Evolutionary conservation across 2,113 vertebrate species (phyloP), one percentile per base, ranked within the genome.

Genomic region (Desmodus rotundus): DNA sequence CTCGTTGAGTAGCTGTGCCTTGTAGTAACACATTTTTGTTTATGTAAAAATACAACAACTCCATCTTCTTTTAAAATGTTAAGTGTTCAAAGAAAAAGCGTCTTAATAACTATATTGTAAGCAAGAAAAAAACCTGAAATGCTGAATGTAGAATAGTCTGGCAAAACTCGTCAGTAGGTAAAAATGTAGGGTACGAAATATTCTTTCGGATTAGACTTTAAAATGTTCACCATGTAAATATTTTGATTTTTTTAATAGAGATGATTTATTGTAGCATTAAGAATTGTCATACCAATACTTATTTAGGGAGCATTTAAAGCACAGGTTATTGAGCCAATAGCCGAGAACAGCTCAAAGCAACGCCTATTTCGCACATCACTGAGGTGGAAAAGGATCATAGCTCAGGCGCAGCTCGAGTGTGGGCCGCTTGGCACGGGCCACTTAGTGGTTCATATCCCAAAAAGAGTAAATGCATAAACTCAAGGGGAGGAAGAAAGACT

Each of bases 161-260:
- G 83, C n/a, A 96, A 12, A 91, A 52, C 36, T 38, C 94, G 4
- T 50, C 91, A 81, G 28, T 58, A 86, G 22, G 73, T 93, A 63
- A 61, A 94, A 74, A 92, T 22, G 4, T 52, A 88, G 45, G 20
- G 41, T 61, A 38, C 82, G 47, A 65, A 61, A 95, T 63, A 93
- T 2, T 73, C 41, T 72, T 85, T 94, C 17, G 47, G 11, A 80
- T 11, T 63, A 82, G n/a, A 81, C 56, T 78, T 91, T 50, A 68
- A 3, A 97, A n/a, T 74, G 67, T 41, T 17, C 85, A 5, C 72
- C 92, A 2, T 61, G 7, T 97, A 28, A 95, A 74, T 45, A 7
- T 98, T 96, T 78, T 70, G 15, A 80, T 26, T 87, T 26, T 87
- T 95, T 93, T 73, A 94, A 81, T 85, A 73, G 56, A 43, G 50